Evolutionary conservation across 2,888 invertebrate genomes (phyloP).

Genomic region (Pyrrhia umbra): DNA sequence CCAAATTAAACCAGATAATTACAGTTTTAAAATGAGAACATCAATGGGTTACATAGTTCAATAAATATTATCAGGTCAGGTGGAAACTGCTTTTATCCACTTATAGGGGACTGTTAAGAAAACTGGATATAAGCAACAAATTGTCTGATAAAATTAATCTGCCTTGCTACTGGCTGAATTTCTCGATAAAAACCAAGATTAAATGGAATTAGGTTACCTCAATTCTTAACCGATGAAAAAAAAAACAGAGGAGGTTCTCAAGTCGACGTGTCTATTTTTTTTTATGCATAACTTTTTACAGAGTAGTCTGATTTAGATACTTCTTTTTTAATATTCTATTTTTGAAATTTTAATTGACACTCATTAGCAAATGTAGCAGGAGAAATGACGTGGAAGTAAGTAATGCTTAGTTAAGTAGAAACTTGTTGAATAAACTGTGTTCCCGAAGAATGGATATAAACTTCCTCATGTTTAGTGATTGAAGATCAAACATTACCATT

Average conservation of each 20-base stretch:
- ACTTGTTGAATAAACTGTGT: slow-evolving; percentile 45
- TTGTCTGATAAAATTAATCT: neutral
- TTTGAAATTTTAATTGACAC: slow-evolving; percentile 12
- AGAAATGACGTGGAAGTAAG: slow-evolving; percentile 1
- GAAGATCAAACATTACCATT: slow-evolving; percentile 32
- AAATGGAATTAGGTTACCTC: slow-evolving; percentile 27
- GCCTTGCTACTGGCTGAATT: neutral
- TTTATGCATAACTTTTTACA: too few species aligned
- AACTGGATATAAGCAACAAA: slow-evolving; percentile 18
- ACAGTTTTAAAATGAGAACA: slow-evolving; percentile 47
- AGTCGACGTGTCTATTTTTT: too few species aligned
- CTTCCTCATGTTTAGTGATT: slow-evolving; percentile 43
- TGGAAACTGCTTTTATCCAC: slow-evolving; percentile 47
- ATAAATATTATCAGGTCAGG: slow-evolving; percentile 40
- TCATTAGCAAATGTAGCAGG: slow-evolving; percentile 2
- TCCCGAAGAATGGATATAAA: slow-evolving; percentile 49
- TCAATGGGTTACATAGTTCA: slow-evolving; percentile 56
- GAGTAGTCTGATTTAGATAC: too few species aligned
- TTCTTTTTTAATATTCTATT: too few species aligned
- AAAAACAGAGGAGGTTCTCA: too few species aligned
- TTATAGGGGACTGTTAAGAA: slow-evolving; percentile 8
- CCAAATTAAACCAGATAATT: slow-evolving; percentile 52
- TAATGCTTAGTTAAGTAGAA: neutral
- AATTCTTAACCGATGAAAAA: too few species aligned
- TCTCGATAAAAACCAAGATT: neutral